Percentiles rank a stretch among this genome's conserved stretches.
phyloP scores from a whole-genome alignment of 2,888 invertebrate genomes.

The Lydus trimaculatus region DNA sequence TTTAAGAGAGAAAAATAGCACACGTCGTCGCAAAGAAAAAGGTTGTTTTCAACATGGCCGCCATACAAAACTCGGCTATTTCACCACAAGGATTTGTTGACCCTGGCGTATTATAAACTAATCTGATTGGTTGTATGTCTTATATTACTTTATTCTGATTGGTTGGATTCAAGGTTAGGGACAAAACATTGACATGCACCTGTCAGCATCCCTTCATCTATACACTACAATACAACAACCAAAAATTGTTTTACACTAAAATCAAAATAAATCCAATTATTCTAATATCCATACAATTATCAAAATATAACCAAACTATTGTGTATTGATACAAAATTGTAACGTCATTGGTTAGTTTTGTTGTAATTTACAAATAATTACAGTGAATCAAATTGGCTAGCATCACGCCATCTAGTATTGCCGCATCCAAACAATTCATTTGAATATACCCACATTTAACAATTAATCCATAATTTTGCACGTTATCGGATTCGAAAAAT shows the following conservation, averaged over 20 bases:
- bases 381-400: neutral
- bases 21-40: slow-evolving; percentile 56
- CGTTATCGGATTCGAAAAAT: too few species aligned
- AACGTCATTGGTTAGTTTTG: neutral
- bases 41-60: slow-evolving; percentile 64
- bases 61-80: slow-evolving; percentile 60
- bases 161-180: slow-evolving; percentile 62
- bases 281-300: neutral
- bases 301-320: neutral
- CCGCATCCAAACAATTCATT: too few species aligned
- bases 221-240: neutral
- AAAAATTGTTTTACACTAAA: neutral
- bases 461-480: too few species aligned
- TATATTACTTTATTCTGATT: slow-evolving; percentile 55
- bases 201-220: slow-evolving; percentile 50
- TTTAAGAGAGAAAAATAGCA: slow-evolving; percentile 54
- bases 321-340: neutral
- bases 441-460: too few species aligned
- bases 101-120: slow-evolving; percentile 56
- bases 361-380: neutral
- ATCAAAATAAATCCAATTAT: neutral
- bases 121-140: slow-evolving; percentile 56
- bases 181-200: slow-evolving; percentile 61
- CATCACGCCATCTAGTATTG: neutral
- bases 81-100: slow-evolving; percentile 62